These are phyloP conservation scores for Nyctibius bracteatus DNA, from an alignment of 2,113 vertebrate species.

Conservation along the genomic window DNA sequence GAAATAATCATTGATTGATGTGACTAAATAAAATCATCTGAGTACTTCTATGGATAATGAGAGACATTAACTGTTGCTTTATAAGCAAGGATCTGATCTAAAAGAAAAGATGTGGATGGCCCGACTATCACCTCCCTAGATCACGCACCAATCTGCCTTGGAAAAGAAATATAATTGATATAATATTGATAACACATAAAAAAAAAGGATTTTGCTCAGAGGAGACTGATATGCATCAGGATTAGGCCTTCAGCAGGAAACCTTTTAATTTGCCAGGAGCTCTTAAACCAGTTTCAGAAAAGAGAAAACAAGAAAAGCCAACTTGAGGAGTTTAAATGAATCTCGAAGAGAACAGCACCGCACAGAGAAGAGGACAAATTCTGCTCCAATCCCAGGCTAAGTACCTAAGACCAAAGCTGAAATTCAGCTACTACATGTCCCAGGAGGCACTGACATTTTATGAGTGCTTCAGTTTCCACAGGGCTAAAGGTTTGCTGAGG, in stretches of 20 bases:
- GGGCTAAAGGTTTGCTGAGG: neutral
- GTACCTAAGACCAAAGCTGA: neutral
- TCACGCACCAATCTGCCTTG: neutral
- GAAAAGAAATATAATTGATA: neutral
- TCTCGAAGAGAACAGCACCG: neutral
- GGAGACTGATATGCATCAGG: neutral
- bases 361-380: neutral
- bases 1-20: neutral
- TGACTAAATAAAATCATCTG: slow-evolving; percentile 24
- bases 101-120: neutral
- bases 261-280: slow-evolving; percentile 10
- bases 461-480: neutral
- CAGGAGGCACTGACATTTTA: neutral
- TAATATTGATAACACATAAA: neutral
- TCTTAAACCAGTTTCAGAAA: neutral
- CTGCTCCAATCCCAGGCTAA: neutral
- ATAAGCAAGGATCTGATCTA: neutral
- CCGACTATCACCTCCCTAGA: neutral
- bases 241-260: neutral
- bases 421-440: neutral
- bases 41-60: neutral
- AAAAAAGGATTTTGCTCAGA: neutral
- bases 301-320: neutral
- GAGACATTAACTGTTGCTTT: neutral
- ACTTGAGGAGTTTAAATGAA: neutral